Evolutionary conservation across 2,113 vertebrate species (phyloP).

Genomic region (Aegotheles bennettii): DNA sequence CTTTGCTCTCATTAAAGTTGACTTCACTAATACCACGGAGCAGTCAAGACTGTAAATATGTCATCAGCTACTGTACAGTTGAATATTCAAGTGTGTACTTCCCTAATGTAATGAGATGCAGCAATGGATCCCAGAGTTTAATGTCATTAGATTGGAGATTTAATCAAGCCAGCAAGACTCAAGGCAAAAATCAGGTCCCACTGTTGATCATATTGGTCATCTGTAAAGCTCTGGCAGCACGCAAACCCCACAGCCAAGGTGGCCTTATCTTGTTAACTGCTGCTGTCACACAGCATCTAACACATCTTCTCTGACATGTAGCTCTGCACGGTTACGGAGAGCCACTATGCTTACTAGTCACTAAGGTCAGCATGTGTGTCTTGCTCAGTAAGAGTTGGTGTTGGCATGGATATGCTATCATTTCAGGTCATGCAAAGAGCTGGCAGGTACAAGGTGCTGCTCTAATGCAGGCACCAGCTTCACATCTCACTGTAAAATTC

Average conservation of each 20-base stretch:
- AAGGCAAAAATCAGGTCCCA: background rate
- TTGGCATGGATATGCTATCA: background rate
- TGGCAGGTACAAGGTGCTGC: background rate
- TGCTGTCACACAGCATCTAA: background rate
- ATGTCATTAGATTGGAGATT: background rate
- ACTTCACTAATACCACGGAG: fast-evolving
- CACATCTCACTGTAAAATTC: too few species aligned
- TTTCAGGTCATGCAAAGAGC: background rate
- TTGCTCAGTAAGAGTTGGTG: too few species aligned
- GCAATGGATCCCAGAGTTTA: background rate
- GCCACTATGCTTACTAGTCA: too few species aligned
- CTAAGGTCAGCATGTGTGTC: too few species aligned
- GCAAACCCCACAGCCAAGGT: background rate
- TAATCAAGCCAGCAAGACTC: background rate
- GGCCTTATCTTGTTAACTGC: background rate
- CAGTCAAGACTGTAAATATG: background rate
- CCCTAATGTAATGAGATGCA: background rate
- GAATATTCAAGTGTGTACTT: background rate
- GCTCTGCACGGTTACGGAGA: too few species aligned
- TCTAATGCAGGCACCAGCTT: background rate
- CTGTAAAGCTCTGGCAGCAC: background rate
- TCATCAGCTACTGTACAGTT: background rate
- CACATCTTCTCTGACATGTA: too few species aligned
- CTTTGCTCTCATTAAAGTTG: background rate
- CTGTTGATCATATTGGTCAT: background rate